Base-by-base conservation (phyloP, 2,888 invertebrate species). In the Agrotis exclamationis region DNA sequence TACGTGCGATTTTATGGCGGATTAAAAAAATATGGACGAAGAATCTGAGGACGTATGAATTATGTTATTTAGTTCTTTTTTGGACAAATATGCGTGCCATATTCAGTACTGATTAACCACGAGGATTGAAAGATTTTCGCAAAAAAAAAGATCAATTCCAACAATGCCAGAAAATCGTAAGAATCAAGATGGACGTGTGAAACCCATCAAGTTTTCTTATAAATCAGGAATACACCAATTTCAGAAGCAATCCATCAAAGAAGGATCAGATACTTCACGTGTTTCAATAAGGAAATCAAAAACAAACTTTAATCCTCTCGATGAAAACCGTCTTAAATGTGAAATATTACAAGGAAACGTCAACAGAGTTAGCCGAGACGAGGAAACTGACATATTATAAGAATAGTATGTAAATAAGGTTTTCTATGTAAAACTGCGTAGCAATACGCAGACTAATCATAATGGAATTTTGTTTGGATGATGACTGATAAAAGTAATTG, bases 401-500 rank as follows among this genome's bases (percentile, higher is more conserved):
- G 65, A 68, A 57, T 71, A 68, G 58, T 63, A 57, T 18, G 53
- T 74, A 74, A 82, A 74, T 74, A 79, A 62, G 58, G n/a, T 24
- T 74, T 73, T 85, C 79, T 76, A 16, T 63, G 76, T 71, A 76
- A 65, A 72, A 72, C 56, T 76, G 60, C 76, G 73, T 82, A 72
- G 59, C 58, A 66, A 66, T 66, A 70, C 63, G 69, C 39, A 64
- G 56, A 63, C 62, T 71, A 60, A 74, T 68, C 69, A 69, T 68
- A 74, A 81, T 72, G 71, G 81, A 69, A 76, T 83, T 83, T 59
- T 60, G 63, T 67, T 74, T 53, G 62, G 51, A 66, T 68, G 60
- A 57, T 62, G 58, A 63, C 53, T 60, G 73, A 79, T 80, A 82
- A 79, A 79, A 82, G 60, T 82, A 79, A 79, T 82, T 79, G 83